These are phyloP conservation scores for Synergus itoensis DNA, from an alignment of 2,888 invertebrate genomes.

Conservation along the genomic window DNA sequence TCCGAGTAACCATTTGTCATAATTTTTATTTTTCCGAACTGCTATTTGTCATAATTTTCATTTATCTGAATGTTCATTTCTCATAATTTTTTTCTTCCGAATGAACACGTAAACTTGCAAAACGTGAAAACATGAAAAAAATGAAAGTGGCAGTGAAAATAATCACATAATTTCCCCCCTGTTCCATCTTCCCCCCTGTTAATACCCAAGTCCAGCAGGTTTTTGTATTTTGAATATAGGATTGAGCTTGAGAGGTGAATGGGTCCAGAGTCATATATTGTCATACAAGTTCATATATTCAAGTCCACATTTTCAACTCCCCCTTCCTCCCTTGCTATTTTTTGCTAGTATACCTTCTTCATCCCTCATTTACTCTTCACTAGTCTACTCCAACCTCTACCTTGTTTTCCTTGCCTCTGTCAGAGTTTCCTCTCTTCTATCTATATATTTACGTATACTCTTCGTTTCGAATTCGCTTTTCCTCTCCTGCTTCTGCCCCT, in stretches of 20 bases:
- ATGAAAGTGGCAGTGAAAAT: too few species aligned
- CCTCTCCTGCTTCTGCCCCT: neutral
- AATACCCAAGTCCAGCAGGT: slow-evolving; percentile 42
- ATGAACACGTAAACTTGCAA: too few species aligned
- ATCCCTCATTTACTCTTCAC: slow-evolving; percentile 42
- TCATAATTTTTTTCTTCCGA: too few species aligned
- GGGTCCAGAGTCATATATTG: slow-evolving; percentile 62
- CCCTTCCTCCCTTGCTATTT: slow-evolving; percentile 53
- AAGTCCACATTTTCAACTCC: slow-evolving; percentile 57
- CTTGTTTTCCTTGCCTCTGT: slow-evolving; percentile 26
- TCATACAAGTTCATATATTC: slow-evolving; percentile 52
- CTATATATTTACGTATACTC: slow-evolving; percentile 18
- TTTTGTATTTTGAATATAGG: slow-evolving; percentile 57
- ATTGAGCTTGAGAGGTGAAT: slow-evolving; percentile 47
- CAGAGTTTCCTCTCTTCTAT: slow-evolving; percentile 26
- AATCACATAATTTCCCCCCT: too few species aligned
- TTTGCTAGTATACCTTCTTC: slow-evolving; percentile 14
- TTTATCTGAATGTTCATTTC: too few species aligned
- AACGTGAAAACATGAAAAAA: too few species aligned
- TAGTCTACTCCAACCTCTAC: slow-evolving; percentile 15
- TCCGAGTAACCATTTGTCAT: too few species aligned
- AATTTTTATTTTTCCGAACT: too few species aligned
- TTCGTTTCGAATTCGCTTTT: slow-evolving; percentile 13
- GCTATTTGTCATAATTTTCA: too few species aligned
- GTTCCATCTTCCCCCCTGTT: too few species aligned